These are phyloP conservation scores for Leiothrix lutea DNA, from an alignment of 2,113 vertebrate genomes.

Conservation along the genomic window DNA sequence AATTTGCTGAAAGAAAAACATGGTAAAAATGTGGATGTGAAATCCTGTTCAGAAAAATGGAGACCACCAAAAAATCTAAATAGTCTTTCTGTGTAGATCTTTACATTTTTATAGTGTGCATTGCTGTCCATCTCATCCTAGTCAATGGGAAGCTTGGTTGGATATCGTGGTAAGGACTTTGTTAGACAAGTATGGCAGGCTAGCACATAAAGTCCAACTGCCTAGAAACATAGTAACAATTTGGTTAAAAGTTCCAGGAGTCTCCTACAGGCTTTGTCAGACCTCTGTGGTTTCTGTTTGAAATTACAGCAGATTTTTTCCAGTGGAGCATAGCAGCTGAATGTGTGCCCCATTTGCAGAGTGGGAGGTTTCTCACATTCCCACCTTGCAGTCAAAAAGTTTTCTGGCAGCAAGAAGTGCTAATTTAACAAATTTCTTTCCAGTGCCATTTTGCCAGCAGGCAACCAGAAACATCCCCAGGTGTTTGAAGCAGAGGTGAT, in stretches of 20 bases:
- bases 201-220: not conserved
- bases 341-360: conserved; percentile 33
- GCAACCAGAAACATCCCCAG: conserved; percentile 63
- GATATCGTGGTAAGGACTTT: not conserved
- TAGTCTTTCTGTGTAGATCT: not conserved
- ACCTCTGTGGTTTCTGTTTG: conserved; percentile 51
- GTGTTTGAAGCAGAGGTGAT: conserved; percentile 64
- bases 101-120: not conserved
- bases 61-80: not conserved
- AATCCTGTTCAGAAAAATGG: not conserved
- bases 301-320: conserved; percentile 60
- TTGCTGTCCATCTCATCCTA: not conserved
- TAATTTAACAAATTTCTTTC: conserved; percentile 71
- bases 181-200: not conserved
- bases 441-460: conserved; percentile 58
- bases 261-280: conserved; percentile 1
- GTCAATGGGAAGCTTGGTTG: not conserved
- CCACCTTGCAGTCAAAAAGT: conserved; percentile 70
- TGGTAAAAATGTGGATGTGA: not conserved
- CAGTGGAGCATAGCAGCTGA: not conserved
- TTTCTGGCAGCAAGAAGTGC: conserved; percentile 72
- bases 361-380: conserved; percentile 76
- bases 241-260: conserved; percentile 16
- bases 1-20: not conserved
- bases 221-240: not conserved